Base-by-base conservation (phyloP, 2,888 invertebrate genomes). In the Nomada lathburiana region DNA sequence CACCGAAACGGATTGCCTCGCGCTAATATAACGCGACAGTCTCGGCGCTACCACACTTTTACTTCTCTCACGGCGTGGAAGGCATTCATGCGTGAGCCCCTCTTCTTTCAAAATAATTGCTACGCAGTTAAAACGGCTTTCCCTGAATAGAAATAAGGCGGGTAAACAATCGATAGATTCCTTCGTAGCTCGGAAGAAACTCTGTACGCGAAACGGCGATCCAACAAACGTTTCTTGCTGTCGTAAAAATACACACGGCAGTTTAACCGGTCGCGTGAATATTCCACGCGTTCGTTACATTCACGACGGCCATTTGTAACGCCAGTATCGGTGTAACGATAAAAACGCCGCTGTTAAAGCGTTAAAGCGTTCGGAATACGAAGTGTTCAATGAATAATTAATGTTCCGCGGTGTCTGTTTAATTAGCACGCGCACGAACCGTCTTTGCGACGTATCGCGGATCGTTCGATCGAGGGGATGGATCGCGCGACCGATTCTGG, bases 401-500 rank as follows among this genome's bases (percentile, higher is more conserved):
- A 16, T 47, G 29, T 67, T 26, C 44, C 29, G 20, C 20, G 18
- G 26, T 23, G 36, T 2, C 29, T 11, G 16, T 76, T 77, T 71
- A 77, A 71, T 75, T 72, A 74, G 64, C 83, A 72, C 83, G 83
- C 75, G 82, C 55, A 18, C 68, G 44, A 63, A 23, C n/a, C 16
- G 60, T 82, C 82, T 76, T 76, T 76, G 76, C 68, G 76, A 65
- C 57, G 63, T 26, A 9, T 67, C 75, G 29, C 23, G 44, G 68
- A 72, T 52, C 64, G 53, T 36, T 50, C 20, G 47, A 36, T 36
- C 36, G 36, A 36, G 36, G 29, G 53, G 29, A 57, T 18, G 59
- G n/a, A 62, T 71, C 80, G 77, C 42, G 76, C 70, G 74, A 76
- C 68, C 71, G 59, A 83, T 83, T 82, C 76, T 57, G 75, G 11